phyloP scores from a whole-genome alignment of 2,888 invertebrate species.

The Agriopis leucophaearia region DNA sequence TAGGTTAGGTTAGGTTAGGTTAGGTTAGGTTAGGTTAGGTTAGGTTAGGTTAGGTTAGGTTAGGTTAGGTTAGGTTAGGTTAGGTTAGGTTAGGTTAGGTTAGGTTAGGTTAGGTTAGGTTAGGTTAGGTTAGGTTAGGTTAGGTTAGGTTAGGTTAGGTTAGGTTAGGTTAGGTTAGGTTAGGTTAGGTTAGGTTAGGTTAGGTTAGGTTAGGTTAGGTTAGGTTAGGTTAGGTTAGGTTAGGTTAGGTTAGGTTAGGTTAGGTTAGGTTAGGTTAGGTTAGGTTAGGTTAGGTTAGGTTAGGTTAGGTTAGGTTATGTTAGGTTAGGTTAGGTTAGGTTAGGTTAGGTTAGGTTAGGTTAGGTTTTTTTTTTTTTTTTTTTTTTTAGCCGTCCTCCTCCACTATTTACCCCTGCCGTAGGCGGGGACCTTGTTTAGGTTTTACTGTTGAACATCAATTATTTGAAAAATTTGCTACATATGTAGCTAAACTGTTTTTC shows the following conservation, averaged over 20 bases:
- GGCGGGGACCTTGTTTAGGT: too few relatives aligned
- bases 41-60: too few relatives aligned
- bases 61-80: neutral
- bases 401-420: too few relatives aligned
- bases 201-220: neutral
- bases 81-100: too few relatives aligned
- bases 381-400: too few relatives aligned
- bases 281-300: neutral
- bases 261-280: neutral
- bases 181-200: conserved; percentile 5
- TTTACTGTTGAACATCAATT: too few relatives aligned
- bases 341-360: conserved; percentile 3
- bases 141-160: conserved; percentile 5
- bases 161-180: conserved; percentile 2
- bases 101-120: conserved; percentile 2
- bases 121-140: neutral
- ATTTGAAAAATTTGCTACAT: too few relatives aligned
- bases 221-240: too few relatives aligned
- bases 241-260: neutral
- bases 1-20: too few relatives aligned
- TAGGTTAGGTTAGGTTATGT: neutral
- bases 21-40: neutral
- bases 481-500: too few relatives aligned
- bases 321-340: conserved; percentile 2
- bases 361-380: too few relatives aligned